Percentiles rank a stretch among this genome's conserved stretches.
Evolutionary conservation across 2,888 invertebrate genomes (phyloP).

Genomic region (Sicus ferrugineus): DNA sequence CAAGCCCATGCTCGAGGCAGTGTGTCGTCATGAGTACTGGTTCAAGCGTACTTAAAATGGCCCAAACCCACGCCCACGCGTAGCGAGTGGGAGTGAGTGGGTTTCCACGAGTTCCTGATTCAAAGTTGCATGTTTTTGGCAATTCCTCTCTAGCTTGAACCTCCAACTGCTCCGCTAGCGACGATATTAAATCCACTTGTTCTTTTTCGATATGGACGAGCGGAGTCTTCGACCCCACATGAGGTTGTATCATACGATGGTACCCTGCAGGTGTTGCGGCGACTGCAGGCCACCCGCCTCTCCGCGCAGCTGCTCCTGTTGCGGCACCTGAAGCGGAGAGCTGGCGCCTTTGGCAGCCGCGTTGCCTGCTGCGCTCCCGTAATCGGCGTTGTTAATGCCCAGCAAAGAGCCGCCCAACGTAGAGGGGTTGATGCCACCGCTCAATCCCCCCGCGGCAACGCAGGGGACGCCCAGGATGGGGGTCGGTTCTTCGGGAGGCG

Average conservation of each 20-base stretch:
- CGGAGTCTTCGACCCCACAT: constrained; percentile 91
- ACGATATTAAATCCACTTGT: constrained; percentile 64
- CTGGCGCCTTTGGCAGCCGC: constrained; percentile 51
- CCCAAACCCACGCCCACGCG: too few species aligned
- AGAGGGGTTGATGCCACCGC: constrained; percentile 64
- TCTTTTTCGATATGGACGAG: constrained; percentile 74
- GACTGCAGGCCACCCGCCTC: constrained; percentile 60
- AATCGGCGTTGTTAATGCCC: constrained; percentile 59
- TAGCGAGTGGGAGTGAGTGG: too few species aligned
- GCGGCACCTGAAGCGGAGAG: constrained; percentile 70
- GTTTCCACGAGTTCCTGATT: too few species aligned
- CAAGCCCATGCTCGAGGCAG: too few species aligned
- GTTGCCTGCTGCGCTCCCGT: constrained; percentile 65
- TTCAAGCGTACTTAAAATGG: too few species aligned
- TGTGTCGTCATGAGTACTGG: too few species aligned
- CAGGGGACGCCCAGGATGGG: constrained; percentile 63
- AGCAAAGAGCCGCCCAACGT: constrained; percentile 56
- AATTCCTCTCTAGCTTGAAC: too few species aligned
- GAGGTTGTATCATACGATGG: constrained; percentile 94
- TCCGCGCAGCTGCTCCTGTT: constrained; percentile 54
- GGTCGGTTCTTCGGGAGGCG: constrained; percentile 72
- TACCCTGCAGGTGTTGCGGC: constrained; percentile 83
- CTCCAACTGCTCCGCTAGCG: neutral
- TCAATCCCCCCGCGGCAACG: constrained; percentile 52
- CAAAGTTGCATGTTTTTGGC: too few species aligned